Evolutionary conservation across 2,113 vertebrate species (phyloP).

Genomic region (Hippocampus barbouri): DNA sequence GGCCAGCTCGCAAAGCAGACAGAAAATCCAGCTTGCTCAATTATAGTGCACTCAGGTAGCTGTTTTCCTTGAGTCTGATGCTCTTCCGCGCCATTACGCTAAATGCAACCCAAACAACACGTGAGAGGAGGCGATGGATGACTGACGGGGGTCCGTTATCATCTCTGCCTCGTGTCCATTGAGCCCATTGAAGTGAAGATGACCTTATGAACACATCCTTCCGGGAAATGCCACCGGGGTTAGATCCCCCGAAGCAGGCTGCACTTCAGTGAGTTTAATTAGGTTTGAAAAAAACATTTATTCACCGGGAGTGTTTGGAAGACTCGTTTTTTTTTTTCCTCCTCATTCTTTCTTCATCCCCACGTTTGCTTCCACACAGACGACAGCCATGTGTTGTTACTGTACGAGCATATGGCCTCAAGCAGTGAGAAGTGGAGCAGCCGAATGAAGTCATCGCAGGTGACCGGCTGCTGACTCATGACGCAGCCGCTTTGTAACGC

Average conservation of each 20-base stretch:
- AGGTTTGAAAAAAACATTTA: background rate
- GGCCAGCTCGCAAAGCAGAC: no score
- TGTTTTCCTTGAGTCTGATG: slow-evolving; percentile 13
- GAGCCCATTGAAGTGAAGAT: background rate
- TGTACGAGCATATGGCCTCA: background rate
- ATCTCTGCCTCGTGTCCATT: background rate
- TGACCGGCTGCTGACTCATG: slow-evolving; percentile 62
- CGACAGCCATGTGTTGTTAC: background rate
- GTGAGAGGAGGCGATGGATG: background rate
- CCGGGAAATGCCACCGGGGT: background rate
- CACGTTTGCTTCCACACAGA: background rate
- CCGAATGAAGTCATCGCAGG: slow-evolving; percentile 56
- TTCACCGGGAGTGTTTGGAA: background rate
- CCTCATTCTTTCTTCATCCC: background rate
- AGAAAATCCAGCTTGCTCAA: background rate
- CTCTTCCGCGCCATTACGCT: slow-evolving; percentile 46
- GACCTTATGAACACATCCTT: background rate
- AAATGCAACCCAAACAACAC: slow-evolving; percentile 38
- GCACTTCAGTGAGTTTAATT: background rate
- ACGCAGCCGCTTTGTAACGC: slow-evolving; percentile 50
- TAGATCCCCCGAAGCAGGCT: background rate
- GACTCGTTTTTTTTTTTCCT: background rate
- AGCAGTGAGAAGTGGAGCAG: background rate
- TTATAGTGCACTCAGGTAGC: background rate
- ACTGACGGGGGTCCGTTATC: background rate